Base-by-base conservation (phyloP, 1,140 invertebrate genomes). In the Caenorhabditis brenneri region DNA sequence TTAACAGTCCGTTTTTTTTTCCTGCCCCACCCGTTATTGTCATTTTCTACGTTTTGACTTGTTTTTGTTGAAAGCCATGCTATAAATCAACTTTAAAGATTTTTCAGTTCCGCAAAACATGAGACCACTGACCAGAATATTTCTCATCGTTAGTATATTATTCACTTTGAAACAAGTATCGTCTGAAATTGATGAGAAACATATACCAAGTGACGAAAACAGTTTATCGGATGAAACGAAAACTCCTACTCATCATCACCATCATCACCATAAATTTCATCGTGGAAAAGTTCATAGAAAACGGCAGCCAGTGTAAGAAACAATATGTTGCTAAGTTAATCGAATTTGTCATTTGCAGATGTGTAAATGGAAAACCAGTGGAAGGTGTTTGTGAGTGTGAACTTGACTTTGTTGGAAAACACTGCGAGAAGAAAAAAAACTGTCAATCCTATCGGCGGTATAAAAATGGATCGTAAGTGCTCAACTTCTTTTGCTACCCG, bases 341-440 rank as follows among this genome's bases (percentile, higher is more conserved):
- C 2, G 27, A 48, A 60, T 58, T 46, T 49, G 42, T 10, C 36
- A 58, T 79, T 81, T 87, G 46, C 53, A 86, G 87, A 15, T 87
- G 87, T 65, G 48, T 85, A 19, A 87, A 87, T 74, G 86, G 87
- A 10, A 53, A 55, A 36, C 39, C 29, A 31, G 79, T 33, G 12
- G 83, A 79, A 22, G 79, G 81, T 1, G 55, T 36, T 16, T 87
- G 85, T 24, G 55, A 46, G 33, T 87, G 86, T 46, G 82, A 87
- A 36, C 78, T 74, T 16, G 80, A 88, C 33, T 89, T 31, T 53
- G 84, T 82, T 12, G 88, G 88, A 2, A 86, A 83, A 15, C 86
- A 88, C 51, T 89, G 88, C 49, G 87, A 89, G 55, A 84, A 83
- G 51, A 79, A 85, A 80, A 87, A 84, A 79, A 83, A 88, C 9